These are phyloP conservation scores for Hylia prasina DNA, from an alignment of 2,113 vertebrate species.

Conservation along the genomic window DNA sequence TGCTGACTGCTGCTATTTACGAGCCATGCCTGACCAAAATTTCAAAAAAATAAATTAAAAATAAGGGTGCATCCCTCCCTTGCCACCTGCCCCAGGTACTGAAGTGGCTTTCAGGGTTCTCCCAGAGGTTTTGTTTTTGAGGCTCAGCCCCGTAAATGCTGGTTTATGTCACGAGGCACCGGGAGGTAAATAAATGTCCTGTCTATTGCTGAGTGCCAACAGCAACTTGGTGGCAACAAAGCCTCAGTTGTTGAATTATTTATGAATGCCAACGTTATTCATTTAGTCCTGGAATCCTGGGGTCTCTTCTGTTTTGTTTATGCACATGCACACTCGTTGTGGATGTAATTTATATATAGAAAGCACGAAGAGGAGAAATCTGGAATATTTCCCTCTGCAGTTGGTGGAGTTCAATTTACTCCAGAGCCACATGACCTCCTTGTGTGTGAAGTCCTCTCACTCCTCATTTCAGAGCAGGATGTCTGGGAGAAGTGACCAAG, in stretches of 20 bases:
- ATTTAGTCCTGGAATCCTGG: background rate
- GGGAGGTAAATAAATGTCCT: conserved; percentile 38
- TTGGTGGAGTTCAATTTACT: background rate
- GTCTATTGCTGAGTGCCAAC: conserved; percentile 5
- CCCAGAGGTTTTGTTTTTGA: background rate
- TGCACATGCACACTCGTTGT: background rate
- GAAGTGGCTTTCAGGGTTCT: background rate
- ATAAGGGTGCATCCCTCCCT: background rate
- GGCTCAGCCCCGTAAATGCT: background rate
- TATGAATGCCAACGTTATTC: conserved; percentile 1
- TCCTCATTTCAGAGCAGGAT: background rate
- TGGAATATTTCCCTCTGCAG: background rate
- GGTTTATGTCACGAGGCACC: conserved; percentile 21
- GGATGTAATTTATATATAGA: background rate
- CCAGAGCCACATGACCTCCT: background rate
- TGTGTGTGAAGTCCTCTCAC: background rate
- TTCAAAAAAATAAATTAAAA: background rate
- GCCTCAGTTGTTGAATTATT: conserved; percentile 35
- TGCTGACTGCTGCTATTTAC: background rate
- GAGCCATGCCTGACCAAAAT: background rate
- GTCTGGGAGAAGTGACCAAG: background rate
- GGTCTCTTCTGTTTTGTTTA: conserved; percentile 20
- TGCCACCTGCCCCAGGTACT: background rate
- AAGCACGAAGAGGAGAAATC: background rate
- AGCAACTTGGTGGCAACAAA: conserved; percentile 30